phyloP scores from a whole-genome alignment of 2,888 invertebrate genomes.

The Xestia sexstrigata region DNA sequence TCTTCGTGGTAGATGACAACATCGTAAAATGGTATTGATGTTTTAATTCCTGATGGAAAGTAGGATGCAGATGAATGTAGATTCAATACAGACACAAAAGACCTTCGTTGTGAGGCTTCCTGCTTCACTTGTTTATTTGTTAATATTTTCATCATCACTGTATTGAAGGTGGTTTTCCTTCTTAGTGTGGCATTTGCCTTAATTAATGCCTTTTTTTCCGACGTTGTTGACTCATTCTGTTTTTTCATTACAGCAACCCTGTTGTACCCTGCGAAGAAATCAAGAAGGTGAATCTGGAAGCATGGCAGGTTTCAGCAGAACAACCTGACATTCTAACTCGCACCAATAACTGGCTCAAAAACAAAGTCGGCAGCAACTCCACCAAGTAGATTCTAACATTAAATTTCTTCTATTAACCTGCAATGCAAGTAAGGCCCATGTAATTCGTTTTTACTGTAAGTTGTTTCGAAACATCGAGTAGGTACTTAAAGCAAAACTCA shows the following conservation, averaged over 20 bases:
- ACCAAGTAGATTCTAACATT: constrained; percentile 75
- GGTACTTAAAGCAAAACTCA: constrained; percentile 50
- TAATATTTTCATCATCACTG: constrained; percentile 25
- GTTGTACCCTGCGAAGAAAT: constrained; percentile 88
- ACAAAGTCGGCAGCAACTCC: constrained; percentile 80
- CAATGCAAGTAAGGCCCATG: constrained; percentile 48
- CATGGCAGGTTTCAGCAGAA: constrained; percentile 84
- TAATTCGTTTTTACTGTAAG: constrained; percentile 51
- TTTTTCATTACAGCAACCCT: constrained; percentile 87
- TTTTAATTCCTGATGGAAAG: constrained; percentile 46
- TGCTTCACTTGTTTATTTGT: constrained; percentile 33
- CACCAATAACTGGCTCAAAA: constrained; percentile 87
- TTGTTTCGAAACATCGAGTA: constrained; percentile 33
- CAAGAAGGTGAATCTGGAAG: constrained; percentile 84
- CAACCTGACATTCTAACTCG: constrained; percentile 85
- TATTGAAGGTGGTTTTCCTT: constrained; percentile 48
- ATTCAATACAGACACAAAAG: constrained; percentile 10
- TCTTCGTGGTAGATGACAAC: constrained; percentile 3
- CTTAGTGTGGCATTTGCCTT: constrained; percentile 35
- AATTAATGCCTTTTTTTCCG: neutral
- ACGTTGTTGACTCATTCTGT: constrained; percentile 14
- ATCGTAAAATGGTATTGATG: neutral
- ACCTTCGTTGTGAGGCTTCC: constrained; percentile 38
- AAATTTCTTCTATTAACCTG: constrained; percentile 44
- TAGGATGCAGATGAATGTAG: constrained; percentile 8